Evolutionary conservation across 2,797 vertebrate species (phyloP).

Genomic region (Thamnophis elegans): DNA sequence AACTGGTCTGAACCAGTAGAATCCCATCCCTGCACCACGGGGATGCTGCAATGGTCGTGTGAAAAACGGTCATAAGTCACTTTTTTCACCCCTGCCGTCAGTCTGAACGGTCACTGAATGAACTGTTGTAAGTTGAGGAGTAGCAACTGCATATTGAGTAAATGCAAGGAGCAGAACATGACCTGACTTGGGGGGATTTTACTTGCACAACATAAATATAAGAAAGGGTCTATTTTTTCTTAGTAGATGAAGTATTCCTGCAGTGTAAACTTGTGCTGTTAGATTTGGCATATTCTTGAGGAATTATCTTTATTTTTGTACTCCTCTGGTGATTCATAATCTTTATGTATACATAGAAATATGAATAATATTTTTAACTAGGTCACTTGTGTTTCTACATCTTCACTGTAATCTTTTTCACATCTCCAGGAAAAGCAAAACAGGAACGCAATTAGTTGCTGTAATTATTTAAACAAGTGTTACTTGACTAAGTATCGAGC

Average conservation of each 20-base stretch:
- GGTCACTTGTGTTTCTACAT: neutral
- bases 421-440: conserved; percentile 46
- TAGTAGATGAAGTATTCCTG: conserved; percentile 36
- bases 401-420: conserved; percentile 40
- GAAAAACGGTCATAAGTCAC: too few species aligned
- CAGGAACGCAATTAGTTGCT: conserved; percentile 38
- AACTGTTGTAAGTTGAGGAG: neutral
- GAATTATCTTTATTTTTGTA: conserved; percentile 16
- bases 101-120: neutral
- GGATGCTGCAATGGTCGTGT: too few species aligned
- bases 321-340: neutral
- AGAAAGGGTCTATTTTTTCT: conserved; percentile 50
- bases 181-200: neutral
- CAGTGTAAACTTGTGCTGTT: conserved; percentile 36
- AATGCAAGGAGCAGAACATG: neutral
- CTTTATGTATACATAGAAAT: neutral
- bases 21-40: too few species aligned
- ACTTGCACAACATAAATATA: conserved; percentile 11
- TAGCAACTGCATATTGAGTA: neutral
- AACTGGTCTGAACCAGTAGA: too few species aligned
- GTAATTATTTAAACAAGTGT: conserved; percentile 38
- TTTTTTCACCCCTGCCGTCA: too few species aligned
- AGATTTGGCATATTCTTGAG: conserved; percentile 19
- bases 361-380: conserved; percentile 20
- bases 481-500: conserved; percentile 18